These are phyloP conservation scores for Theretra japonica DNA, from an alignment of 2,888 invertebrate genomes.

Conservation along the genomic window DNA sequence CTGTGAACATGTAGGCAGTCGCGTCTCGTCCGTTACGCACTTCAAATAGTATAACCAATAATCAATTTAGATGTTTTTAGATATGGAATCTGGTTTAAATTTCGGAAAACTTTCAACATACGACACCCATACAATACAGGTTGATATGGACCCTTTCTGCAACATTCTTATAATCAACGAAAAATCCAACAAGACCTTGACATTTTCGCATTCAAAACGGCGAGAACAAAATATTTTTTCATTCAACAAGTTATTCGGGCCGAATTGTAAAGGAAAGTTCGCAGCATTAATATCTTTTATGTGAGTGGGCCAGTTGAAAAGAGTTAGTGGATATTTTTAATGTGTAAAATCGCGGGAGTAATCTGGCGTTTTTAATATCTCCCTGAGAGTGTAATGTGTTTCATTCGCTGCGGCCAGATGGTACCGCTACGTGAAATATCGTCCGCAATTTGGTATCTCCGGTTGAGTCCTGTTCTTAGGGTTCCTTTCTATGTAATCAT, in stretches of 20 bases:
- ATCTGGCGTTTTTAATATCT: slow-evolving; percentile 54
- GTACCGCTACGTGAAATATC: slow-evolving; percentile 61
- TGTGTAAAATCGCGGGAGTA: slow-evolving; percentile 30
- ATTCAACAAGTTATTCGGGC: slow-evolving; percentile 44
- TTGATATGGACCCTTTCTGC: neutral
- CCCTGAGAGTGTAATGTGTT: slow-evolving; percentile 56
- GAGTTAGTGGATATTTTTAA: slow-evolving; percentile 38
- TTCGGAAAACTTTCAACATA: neutral
- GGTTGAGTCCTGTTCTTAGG: slow-evolving; percentile 46
- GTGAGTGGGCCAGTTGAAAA: slow-evolving; percentile 27
- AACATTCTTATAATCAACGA: neutral
- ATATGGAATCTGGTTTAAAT: neutral
- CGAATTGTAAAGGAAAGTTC: slow-evolving; percentile 41
- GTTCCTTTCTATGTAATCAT: slow-evolving; percentile 9
- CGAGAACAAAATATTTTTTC: slow-evolving; percentile 35
- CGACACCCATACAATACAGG: neutral
- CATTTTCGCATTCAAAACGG: slow-evolving; percentile 34
- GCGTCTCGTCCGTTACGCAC: too few species aligned
- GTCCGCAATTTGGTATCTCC: slow-evolving; percentile 54
- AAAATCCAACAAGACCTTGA: neutral
- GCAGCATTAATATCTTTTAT: slow-evolving; percentile 39
- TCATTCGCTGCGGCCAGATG: slow-evolving; percentile 63
- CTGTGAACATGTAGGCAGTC: too few species aligned
- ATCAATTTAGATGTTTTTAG: too few species aligned
- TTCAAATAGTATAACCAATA: too few species aligned